Percentiles rank a stretch among this genome's conserved stretches.
Conservation (phyloP, 1,140 invertebrate genomes). For the Nephotettix cincticeps region DNA sequence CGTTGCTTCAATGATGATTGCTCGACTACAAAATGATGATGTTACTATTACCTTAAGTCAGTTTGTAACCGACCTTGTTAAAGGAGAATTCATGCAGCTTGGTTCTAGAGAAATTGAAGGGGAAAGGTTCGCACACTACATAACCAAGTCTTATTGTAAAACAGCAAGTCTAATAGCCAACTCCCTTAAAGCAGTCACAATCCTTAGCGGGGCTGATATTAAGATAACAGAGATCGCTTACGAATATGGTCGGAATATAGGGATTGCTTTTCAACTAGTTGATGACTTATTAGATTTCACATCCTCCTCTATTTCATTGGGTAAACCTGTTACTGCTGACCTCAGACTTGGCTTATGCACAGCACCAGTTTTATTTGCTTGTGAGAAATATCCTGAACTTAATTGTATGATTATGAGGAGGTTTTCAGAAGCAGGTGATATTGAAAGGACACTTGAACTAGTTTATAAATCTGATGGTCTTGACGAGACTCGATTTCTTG, state of each 20-base stretch:
- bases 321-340: constrained; percentile 95
- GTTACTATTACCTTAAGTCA: constrained; percentile 91
- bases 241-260: constrained; percentile 95
- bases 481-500: too few species aligned
- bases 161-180: constrained; percentile 98
- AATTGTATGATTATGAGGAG: too few species aligned
- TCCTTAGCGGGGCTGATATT: constrained; percentile 80
- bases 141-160: constrained; percentile 97
- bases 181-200: constrained; percentile 89
- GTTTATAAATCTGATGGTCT: too few species aligned
- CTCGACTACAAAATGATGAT: constrained; percentile 85
- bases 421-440: too few species aligned
- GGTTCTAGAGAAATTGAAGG: constrained; percentile 94
- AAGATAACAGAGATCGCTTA: constrained; percentile 80
- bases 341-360: constrained; percentile 90
- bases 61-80: constrained; percentile 90
- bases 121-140: constrained; percentile 94
- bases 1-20: constrained; percentile 90
- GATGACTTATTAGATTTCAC: constrained; percentile 98
- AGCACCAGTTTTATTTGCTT: constrained; percentile 90
- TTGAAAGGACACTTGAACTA: too few species aligned
- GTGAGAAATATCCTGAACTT: constrained; percentile 63
- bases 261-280: constrained; percentile 95
- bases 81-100: constrained; percentile 99
- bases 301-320: constrained; percentile 87